phyloP scores from a whole-genome alignment of 1,140 invertebrate genomes.

The Penaeus indicus region DNA sequence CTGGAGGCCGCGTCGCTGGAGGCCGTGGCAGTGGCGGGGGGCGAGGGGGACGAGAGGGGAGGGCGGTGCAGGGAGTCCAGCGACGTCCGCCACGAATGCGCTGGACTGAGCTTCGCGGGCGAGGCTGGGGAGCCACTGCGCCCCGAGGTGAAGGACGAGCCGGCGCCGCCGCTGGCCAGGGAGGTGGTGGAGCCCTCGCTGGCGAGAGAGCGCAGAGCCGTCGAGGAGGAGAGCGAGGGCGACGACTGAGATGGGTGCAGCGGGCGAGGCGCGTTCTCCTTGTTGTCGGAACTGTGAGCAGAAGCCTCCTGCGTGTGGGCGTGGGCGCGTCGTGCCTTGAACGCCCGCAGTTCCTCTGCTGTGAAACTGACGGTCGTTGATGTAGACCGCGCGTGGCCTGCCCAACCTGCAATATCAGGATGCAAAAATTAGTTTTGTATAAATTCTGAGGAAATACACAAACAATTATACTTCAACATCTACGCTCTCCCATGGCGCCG shows the following conservation, averaged over 20 bases:
- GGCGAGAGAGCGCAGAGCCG: slow-evolving; percentile 67
- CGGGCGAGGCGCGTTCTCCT: slow-evolving; percentile 61
- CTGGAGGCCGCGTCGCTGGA: slow-evolving; percentile 8
- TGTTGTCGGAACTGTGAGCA: slow-evolving; percentile 65
- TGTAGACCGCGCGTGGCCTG: slow-evolving; percentile 59
- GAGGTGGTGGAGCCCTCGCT: slow-evolving; percentile 58
- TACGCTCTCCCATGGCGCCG: no score
- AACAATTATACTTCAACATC: no score
- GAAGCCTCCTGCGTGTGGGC: slow-evolving; percentile 39
- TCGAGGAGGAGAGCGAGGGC: slow-evolving; percentile 49
- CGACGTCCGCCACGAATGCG: slow-evolving; percentile 61
- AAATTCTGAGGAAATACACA: no score
- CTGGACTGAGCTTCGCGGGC: slow-evolving; percentile 61
- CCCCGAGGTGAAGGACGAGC: slow-evolving; percentile 36
- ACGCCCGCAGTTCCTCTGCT: slow-evolving; percentile 68
- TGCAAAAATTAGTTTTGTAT: no score
- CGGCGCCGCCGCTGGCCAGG: slow-evolving; percentile 39
- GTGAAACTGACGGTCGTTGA: slow-evolving; percentile 71
- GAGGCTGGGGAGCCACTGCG: slow-evolving; percentile 41
- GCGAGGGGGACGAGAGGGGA: not conserved
- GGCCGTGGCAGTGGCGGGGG: not conserved
- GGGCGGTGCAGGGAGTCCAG: slow-evolving; percentile 61
- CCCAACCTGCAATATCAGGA: slow-evolving; percentile 52
- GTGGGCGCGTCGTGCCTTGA: slow-evolving; percentile 57
- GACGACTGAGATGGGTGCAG: slow-evolving; percentile 61